Evolutionary conservation across 2,888 invertebrate genomes (phyloP).

Genomic region (Sinelater perroti): DNA sequence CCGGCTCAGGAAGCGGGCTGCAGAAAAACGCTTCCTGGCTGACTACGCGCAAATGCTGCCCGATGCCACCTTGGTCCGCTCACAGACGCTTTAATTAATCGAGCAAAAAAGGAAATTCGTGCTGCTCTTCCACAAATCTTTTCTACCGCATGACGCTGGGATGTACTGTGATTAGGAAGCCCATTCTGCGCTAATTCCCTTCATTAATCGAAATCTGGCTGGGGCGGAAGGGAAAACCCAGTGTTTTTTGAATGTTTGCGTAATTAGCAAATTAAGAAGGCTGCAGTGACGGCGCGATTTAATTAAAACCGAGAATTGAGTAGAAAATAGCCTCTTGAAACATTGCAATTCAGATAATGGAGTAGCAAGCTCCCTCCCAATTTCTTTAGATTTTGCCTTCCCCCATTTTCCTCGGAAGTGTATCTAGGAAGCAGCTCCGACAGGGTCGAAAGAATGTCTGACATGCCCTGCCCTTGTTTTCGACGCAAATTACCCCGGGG

Average conservation of each 20-base stretch:
- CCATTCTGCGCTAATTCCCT: too few relatives aligned
- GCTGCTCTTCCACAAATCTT: constrained; percentile 3
- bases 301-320: too few relatives aligned
- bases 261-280: too few relatives aligned
- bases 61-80: not conserved
- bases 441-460: constrained; percentile 3
- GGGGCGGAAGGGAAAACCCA: not conserved
- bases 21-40: constrained; percentile 10
- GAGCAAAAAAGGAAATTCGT: not conserved
- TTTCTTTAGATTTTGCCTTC: not conserved
- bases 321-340: too few relatives aligned
- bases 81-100: constrained; percentile 6
- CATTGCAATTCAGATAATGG: too few relatives aligned
- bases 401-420: not conserved
- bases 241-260: too few relatives aligned
- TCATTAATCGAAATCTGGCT: constrained; percentile 10
- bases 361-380: too few relatives aligned
- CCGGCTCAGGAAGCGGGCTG: not conserved
- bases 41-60: constrained; percentile 7
- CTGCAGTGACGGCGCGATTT: too few relatives aligned
- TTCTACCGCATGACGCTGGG: not conserved
- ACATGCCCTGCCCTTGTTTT: not conserved
- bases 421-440: not conserved
- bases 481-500: constrained; percentile 18
- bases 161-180: constrained; percentile 9